These are phyloP conservation scores for Axea sp. DNA, from an alignment of 2,888 invertebrate species.

Conservation along the genomic window DNA sequence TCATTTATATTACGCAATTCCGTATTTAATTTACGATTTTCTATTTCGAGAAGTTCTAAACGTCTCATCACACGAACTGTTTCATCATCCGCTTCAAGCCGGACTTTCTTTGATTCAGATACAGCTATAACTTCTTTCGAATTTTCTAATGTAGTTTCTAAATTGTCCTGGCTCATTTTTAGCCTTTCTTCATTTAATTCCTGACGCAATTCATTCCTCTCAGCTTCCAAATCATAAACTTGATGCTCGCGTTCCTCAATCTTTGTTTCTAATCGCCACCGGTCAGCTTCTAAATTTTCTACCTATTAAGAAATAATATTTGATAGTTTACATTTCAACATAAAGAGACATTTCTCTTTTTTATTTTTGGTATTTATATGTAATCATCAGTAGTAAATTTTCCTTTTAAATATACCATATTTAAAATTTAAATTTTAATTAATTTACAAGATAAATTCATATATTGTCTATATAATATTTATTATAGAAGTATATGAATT, in stretches of 20 bases:
- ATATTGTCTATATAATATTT: too few relatives aligned
- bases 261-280: conserved; percentile 66
- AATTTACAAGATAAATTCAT: too few relatives aligned
- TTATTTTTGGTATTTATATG: too few relatives aligned
- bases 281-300: conserved; percentile 71
- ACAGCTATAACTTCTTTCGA: conserved; percentile 73
- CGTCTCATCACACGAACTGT: conserved; percentile 64
- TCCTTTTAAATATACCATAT: too few relatives aligned
- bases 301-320: conserved; percentile 66
- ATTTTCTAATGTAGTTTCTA: conserved; percentile 64
- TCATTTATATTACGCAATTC: conserved; percentile 70
- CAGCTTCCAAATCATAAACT: conserved; percentile 65
- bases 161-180: conserved; percentile 68
- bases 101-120: conserved; percentile 76
- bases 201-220: conserved; percentile 66
- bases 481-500: too few relatives aligned
- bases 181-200: conserved; percentile 68
- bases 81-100: conserved; percentile 70
- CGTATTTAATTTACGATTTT: conserved; percentile 71
- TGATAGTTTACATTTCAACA: too few relatives aligned
- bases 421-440: too few relatives aligned
- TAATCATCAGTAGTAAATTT: too few relatives aligned
- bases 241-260: conserved; percentile 68
- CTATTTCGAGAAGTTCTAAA: conserved; percentile 73
- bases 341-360: too few relatives aligned